Base-by-base conservation (phyloP, 2,797 vertebrate genomes). In the Trachurus trachurus region DNA sequence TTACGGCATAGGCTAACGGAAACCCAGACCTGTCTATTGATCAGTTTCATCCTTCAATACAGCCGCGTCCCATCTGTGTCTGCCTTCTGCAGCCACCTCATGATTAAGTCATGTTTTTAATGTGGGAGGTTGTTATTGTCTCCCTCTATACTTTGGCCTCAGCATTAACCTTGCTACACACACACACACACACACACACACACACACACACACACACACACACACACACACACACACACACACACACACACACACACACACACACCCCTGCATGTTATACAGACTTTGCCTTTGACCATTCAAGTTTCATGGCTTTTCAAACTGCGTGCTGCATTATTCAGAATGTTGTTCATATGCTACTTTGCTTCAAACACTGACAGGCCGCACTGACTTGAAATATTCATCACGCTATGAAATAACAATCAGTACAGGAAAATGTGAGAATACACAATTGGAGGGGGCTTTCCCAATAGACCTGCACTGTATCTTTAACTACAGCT, bases 341-440 rank as follows among this genome's bases (percentile, higher is more conserved):
- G 42, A 0, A n/a, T 47, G 80, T 82, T 81, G 83, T 68, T 79
- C 54, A 54, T 57, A 31, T 76, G 69, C 56, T 52, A 16, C 65
- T 65, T 66, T 63, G 53, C 73, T 71, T 83, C 63, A 60, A 75
- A 79, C 62, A 59, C 40, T 29, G 52, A 84, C 56, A 29, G 4
- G 63, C 22, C 10, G 5, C 31, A 22, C 15, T 4, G 37, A 52
- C 80, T 22, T 89, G 13, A 91, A 88, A 90, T 86, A 88, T 91
- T 82, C n/a, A 92, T 83, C n/a, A 37, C 1, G 4, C 45, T 31
- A 66, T 80, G 47, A 82, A 74, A 71, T 60, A 56, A 66, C 29
- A 57, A 78, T 82, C 58, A 19, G 61, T 74, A 29, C 58, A 47
- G 56, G 29, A 71, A 54, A 63, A 56, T 7, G 6, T 12, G 44